Evolutionary conservation across 2,113 vertebrate species (phyloP).

Genomic region (Phalacrocorax carbo): DNA sequence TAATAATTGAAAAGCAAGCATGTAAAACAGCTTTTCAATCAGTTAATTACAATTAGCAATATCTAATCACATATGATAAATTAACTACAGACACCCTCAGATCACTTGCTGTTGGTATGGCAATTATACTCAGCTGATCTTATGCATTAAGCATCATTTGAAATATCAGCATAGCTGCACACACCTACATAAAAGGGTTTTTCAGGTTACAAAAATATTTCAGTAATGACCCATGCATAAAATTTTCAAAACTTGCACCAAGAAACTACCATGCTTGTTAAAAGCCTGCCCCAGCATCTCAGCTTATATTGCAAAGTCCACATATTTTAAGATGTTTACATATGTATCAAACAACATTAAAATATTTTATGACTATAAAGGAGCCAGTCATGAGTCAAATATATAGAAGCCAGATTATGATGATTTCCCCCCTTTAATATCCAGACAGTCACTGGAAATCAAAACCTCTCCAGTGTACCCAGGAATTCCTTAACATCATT

Average conservation of each 20-base stretch:
- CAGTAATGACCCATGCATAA: not conserved
- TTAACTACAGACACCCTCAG: conserved; percentile 3
- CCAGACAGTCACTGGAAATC: not conserved
- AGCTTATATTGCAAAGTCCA: not conserved
- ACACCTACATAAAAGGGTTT: not conserved
- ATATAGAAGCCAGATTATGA: not conserved
- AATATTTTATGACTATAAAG: not conserved
- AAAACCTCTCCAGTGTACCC: not conserved
- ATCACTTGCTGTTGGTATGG: not conserved
- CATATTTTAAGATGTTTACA: not conserved
- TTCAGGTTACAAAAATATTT: not conserved
- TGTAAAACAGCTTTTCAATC: conserved; percentile 20
- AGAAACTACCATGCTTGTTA: not conserved
- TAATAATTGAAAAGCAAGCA: conserved; percentile 58
- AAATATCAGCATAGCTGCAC: not conserved
- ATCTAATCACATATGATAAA: conserved; percentile 50
- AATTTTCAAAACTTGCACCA: not conserved
- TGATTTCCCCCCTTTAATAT: not conserved
- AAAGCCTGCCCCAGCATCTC: not conserved
- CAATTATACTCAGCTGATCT: not conserved
- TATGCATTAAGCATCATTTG: not conserved
- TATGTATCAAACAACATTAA: not conserved
- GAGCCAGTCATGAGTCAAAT: not conserved
- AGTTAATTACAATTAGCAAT: conserved; percentile 54
- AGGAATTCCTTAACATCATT: not conserved